Evolutionary conservation across 2,888 invertebrate species (phyloP), one percentile per base, ranked within the genome.

Genomic region (Ornithoptera priamus): DNA sequence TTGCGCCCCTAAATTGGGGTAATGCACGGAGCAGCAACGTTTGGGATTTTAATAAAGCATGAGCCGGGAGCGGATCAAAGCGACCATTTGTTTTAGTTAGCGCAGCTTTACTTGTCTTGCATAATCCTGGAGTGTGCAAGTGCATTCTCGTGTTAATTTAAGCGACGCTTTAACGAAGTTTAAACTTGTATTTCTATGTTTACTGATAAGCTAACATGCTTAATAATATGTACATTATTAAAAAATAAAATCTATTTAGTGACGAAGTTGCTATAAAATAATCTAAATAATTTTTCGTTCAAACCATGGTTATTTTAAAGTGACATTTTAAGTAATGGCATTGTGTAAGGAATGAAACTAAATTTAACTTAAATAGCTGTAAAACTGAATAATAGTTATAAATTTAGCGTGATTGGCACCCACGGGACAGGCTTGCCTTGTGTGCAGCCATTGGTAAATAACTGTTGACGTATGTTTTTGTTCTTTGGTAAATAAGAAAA

Each of bases 1-100:
- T 92, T 92, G 91, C 89, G 78, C 82, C 82, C 81, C 86, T 83
- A 87, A 91, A 90, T 90, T 89, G 89, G 92, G 89, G 90, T 90
- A 92, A 91, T 89, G 89, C 88, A 89, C 82, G 85, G 78, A 84
- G 84, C 86, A 82, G 84, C 80, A 78, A 80, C 84, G 82, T 73
- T 83, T 80, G 81, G 84, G 80, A 85, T 87, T 90, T 90, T 90
- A 90, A 90, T 90, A 91, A 88, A 89, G 86, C 80, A 90, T 88
- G 88, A 88, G 78, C 74, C 75, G 72, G 72, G 74, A 74, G 70
- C 67, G 86, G 87, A 88, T 89, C 85, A 87, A 84, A 86, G 86
- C 80, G 72, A 82, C 85, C 86, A 89, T 92, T 92, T 86, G 81
- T 90, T 89, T 87, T 85, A 84, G 87, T 91, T 90, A 90, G 84